These are phyloP conservation scores for Bombus polaris DNA, from an alignment of 1,140 invertebrate species.

Conservation along the genomic window DNA sequence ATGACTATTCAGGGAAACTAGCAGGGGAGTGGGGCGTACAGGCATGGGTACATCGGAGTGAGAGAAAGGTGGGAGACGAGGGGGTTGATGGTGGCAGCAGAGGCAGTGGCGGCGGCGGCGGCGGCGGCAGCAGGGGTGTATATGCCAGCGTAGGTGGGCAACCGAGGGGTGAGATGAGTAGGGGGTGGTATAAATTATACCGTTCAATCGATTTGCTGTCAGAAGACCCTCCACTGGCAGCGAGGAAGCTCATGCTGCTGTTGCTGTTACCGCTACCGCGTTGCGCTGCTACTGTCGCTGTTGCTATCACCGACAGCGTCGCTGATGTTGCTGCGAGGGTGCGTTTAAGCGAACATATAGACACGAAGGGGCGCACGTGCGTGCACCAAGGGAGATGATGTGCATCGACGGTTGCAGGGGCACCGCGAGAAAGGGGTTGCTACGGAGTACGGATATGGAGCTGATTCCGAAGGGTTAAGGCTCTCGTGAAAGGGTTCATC, in stretches of 20 bases:
- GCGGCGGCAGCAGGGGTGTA: constrained; percentile 32
- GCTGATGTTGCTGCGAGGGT: constrained; percentile 51
- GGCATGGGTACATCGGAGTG: constrained; percentile 13
- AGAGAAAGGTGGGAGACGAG: constrained; percentile 11
- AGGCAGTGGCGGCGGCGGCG: constrained; percentile 43
- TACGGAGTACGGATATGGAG: constrained; percentile 49
- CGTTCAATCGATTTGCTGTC: constrained; percentile 83
- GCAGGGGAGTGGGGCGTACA: constrained; percentile 29
- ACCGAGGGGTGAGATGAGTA: constrained; percentile 65
- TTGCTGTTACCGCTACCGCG: constrained; percentile 50
- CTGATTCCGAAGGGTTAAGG: constrained; percentile 63
- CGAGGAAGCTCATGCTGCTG: constrained; percentile 61
- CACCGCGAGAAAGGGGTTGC: constrained; percentile 60
- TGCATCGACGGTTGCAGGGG: constrained; percentile 61
- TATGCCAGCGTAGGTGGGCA: constrained; percentile 63
- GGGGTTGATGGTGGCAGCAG: constrained; percentile 45
- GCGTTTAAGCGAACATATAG: constrained; percentile 64
- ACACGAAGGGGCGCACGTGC: constrained; percentile 54
- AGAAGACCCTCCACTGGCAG: constrained; percentile 78
- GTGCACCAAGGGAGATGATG: constrained; percentile 54
- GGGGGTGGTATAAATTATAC: constrained; percentile 83
- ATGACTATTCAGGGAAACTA: constrained; percentile 72
- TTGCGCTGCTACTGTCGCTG: constrained; percentile 55
- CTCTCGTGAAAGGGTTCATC: constrained; percentile 58
- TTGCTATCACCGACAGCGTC: constrained; percentile 47